Base-by-base conservation (phyloP, 2,797 vertebrate genomes). In the Micromesistius poutassou region DNA sequence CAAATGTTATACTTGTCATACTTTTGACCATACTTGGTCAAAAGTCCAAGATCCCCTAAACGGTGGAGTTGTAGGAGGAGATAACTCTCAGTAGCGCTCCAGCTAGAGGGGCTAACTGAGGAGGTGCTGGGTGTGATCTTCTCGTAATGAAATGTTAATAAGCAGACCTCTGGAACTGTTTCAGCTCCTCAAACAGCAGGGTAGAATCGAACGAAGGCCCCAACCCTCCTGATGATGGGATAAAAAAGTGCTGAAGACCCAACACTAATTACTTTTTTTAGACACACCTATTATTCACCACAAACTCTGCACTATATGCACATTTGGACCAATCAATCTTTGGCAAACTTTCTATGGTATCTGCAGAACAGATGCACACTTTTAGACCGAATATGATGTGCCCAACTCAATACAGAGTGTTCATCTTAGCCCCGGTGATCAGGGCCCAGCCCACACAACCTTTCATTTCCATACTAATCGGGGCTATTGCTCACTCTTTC, bases 1-100 rank as follows among this genome's bases (percentile, higher is more conserved):
- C 55, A 62, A n/a, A 62, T 25, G 55, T 25, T 62, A 6, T 62
- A 7, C 22, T 55, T 55, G 2, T n/a, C n/a, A n/a, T n/a, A n/a
- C n/a, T n/a, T n/a, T n/a, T n/a, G n/a, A n/a, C n/a, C n/a, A n/a
- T n/a, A 25, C 55, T 62, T 9, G 1, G 25, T 66, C n/a, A 25
- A 66, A 28, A 84, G 84, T 86, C 88, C 81, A 89, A 90, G 85
- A 80, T 81, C 82, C 81, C 83, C 79, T 78, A 85, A 62, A 82
- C 82, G 81, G 73, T 35, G 79, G 71, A 76, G 66, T 77, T 78
- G 72, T 79, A 79, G 80, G 30, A 74, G 74, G 9, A 38, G 36
- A 38, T 38, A 1, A 38, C 6, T 8, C 36, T 10, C 9, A 38
- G 36, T 38, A 38, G 87, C 85, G 79, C 80, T 81, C 74, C 89